A percentile compares a stretch with the other conserved stretches of the same genome.
Conservation (phyloP, 2,797 vertebrate species). For the Cheirogaleus major region DNA sequence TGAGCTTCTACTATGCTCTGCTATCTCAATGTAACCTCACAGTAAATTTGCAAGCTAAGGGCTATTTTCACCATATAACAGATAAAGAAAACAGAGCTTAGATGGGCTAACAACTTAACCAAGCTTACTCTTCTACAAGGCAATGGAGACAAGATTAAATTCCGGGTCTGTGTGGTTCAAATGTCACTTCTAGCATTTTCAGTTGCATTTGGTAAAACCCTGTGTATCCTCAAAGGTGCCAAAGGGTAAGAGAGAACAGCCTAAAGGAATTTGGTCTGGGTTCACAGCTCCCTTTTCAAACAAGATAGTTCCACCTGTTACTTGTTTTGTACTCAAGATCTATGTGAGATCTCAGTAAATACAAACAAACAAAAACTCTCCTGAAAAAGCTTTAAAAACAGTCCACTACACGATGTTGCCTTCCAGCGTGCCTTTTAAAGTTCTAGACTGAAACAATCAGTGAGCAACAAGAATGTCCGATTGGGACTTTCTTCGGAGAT, state of each 20-base stretch:
- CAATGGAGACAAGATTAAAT: not conserved
- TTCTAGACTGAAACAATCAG: not conserved
- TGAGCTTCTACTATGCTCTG: not conserved
- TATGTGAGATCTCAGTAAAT: not conserved
- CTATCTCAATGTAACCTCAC: not conserved
- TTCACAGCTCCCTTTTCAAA: not conserved
- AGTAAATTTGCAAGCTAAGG: not conserved
- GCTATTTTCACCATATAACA: not conserved
- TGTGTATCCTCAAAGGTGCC: not conserved
- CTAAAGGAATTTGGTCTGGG: not conserved
- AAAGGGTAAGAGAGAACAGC: not conserved
- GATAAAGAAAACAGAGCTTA: not conserved
- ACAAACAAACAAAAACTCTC: not conserved
- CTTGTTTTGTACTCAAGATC: not conserved
- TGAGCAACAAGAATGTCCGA: not conserved
- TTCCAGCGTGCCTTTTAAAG: not conserved
- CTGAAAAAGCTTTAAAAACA: not conserved
- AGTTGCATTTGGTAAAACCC: not conserved
- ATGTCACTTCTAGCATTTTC: not conserved
- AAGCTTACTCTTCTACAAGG: not conserved
- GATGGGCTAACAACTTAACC: not conserved
- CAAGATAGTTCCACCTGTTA: not conserved
- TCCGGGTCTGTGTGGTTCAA: not conserved
- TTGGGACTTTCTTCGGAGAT: not conserved
- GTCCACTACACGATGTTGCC: not conserved